These are phyloP conservation scores for Geophilus truncorum DNA, from an alignment of 2,888 invertebrate genomes.

Conservation along the genomic window DNA sequence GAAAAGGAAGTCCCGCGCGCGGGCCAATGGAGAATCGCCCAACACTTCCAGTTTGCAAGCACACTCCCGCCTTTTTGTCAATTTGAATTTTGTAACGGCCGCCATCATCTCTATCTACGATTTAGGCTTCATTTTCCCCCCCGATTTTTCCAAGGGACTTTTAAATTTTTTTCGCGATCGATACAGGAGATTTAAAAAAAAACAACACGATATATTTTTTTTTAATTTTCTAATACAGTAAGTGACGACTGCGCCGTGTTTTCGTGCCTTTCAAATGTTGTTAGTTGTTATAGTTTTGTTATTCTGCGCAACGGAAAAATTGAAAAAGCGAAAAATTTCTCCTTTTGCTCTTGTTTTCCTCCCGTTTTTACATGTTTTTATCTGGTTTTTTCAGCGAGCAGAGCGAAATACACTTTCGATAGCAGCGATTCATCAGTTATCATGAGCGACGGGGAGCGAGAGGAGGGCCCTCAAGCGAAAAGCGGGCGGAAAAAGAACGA, in stretches of 20 bases:
- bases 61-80: background rate
- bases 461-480: slow-evolving; percentile 33
- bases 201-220: too few relatives aligned
- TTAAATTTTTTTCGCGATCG: background rate
- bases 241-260: too few relatives aligned
- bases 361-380: background rate
- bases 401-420: slow-evolving; percentile 22
- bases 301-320: slow-evolving; percentile 30
- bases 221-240: too few relatives aligned
- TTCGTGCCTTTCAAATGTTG: background rate
- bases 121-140: background rate
- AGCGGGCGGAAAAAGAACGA: slow-evolving; percentile 30
- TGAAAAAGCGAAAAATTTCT: background rate
- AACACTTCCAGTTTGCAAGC: background rate
- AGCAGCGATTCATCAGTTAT: slow-evolving; percentile 35
- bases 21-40: background rate
- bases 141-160: background rate
- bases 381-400: slow-evolving; percentile 33
- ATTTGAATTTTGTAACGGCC: background rate
- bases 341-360: background rate
- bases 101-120: background rate
- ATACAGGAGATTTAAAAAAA: too few relatives aligned
- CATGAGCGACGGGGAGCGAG: slow-evolving; percentile 37
- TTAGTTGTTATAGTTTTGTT: slow-evolving; percentile 4
- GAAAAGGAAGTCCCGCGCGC: background rate